Evolutionary conservation across 2,113 vertebrate species (phyloP).

Genomic region (Cisticola juncidis): DNA sequence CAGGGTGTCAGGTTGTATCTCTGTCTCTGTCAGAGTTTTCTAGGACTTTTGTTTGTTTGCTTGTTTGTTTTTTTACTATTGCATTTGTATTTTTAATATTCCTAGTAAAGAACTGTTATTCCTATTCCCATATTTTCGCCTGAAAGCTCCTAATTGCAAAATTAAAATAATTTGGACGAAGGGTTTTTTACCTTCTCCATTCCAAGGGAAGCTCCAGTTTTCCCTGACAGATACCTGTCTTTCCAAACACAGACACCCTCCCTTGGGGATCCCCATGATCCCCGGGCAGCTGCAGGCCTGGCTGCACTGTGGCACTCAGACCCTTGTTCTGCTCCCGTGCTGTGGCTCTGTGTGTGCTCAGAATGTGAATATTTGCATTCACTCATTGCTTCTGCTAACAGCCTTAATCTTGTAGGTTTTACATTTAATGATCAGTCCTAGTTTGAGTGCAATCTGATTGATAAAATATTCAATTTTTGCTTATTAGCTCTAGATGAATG

Average conservation of each 20-base stretch:
- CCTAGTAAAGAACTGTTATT: no score
- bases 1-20: no score
- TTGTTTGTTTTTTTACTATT: no score
- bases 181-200: no score
- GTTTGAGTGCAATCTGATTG: not conserved
- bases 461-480: not conserved
- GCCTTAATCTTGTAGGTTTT: not conserved
- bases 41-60: no score
- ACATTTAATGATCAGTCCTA: not conserved
- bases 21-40: no score
- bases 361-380: not conserved
- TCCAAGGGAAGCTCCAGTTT: no score
- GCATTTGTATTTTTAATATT: no score
- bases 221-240: no score
- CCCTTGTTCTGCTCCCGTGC: not conserved
- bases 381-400: not conserved
- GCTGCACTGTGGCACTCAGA: fast-evolving
- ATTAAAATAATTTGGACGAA: no score
- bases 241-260: not conserved
- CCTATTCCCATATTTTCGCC: no score
- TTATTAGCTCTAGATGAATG: not conserved
- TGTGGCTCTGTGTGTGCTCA: not conserved
- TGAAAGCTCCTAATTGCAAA: no score
- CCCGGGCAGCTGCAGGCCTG: not conserved
- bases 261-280: fast-evolving